Evolutionary conservation across 2,113 vertebrate genomes (phyloP).

Genomic region (Thalassoma bifasciatum): DNA sequence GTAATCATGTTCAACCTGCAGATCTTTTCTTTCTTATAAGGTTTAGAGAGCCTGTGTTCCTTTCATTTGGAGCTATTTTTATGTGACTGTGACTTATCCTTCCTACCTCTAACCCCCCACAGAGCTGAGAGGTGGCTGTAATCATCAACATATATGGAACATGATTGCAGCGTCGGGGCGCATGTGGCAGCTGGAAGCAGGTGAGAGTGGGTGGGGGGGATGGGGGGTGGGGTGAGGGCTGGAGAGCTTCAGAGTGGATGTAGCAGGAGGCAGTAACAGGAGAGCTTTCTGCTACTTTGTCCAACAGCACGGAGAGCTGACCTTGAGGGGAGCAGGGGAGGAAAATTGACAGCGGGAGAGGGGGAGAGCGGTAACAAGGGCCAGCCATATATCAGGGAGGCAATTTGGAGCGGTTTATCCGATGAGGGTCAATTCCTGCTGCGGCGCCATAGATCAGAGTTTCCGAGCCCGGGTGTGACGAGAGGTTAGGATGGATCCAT

Average conservation of each 20-base stretch:
- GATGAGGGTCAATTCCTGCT: conserved; percentile 82
- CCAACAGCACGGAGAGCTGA: conserved; percentile 72
- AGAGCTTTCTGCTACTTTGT: conserved; percentile 71
- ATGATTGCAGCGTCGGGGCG: conserved; percentile 50
- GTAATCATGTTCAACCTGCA: not conserved
- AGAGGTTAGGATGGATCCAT: conserved; percentile 68
- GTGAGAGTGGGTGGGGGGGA: conserved; percentile 22
- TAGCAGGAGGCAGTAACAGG: conserved; percentile 44
- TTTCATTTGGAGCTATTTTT: conserved; percentile 57
- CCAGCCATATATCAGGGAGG: conserved; percentile 82
- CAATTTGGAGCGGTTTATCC: conserved; percentile 84
- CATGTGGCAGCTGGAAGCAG: not conserved
- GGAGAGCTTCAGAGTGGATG: conserved; percentile 23
- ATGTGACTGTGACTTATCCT: conserved; percentile 48
- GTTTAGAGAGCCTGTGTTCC: conserved; percentile 34
- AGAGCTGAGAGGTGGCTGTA: conserved; percentile 50
- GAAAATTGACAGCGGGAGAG: conserved; percentile 76
- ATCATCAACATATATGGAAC: conserved; percentile 55
- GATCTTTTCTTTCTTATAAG: conserved; percentile 13
- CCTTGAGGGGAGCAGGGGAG: conserved; percentile 78
- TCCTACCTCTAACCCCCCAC: conserved; percentile 40
- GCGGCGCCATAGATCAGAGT: conserved; percentile 78
- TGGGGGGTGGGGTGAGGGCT: conserved; percentile 29
- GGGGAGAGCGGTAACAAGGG: conserved; percentile 78
- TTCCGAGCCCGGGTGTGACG: conserved; percentile 63